These are phyloP conservation scores for Oreotrochilus melanogaster DNA, from an alignment of 2,113 vertebrate genomes.

Conservation along the genomic window DNA sequence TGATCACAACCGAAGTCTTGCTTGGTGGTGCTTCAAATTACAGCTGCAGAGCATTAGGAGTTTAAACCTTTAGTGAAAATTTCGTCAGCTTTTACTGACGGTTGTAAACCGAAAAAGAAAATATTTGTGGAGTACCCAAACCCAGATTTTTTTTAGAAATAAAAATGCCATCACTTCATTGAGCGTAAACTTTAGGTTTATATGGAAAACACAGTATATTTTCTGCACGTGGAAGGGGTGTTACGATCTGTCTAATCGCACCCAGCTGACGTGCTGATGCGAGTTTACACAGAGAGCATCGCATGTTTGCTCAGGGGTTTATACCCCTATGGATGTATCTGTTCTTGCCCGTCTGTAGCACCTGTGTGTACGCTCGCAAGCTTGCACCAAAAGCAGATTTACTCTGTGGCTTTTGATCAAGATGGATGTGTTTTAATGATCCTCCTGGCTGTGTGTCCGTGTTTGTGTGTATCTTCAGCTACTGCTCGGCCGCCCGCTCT, in stretches of 20 bases:
- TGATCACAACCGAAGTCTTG: accelerated
- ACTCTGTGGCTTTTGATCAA: accelerated
- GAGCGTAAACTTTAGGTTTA: not conserved
- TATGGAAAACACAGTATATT: not conserved
- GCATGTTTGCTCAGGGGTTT: not conserved
- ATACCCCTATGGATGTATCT: accelerated
- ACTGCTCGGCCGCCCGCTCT: not conserved
- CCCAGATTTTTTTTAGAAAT: not conserved
- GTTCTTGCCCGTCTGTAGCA: accelerated
- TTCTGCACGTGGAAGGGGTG: not conserved
- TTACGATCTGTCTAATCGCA: not conserved
- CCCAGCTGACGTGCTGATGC: not conserved
- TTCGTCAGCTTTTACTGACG: not conserved
- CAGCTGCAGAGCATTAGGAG: not conserved
- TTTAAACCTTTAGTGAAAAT: not conserved
- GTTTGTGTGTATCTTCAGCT: not conserved
- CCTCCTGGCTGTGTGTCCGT: not conserved
- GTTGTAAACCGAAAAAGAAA: not conserved
- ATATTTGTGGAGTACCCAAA: not conserved
- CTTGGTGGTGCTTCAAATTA: not conserved
- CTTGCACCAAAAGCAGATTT: not conserved
- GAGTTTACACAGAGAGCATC: accelerated
- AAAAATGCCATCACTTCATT: not conserved
- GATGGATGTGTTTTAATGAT: not conserved
- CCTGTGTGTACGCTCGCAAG: not conserved